Percentiles rank a stretch among this genome's conserved stretches.
These are phyloP conservation scores for Bimastos eiseni DNA, from an alignment of 2,888 invertebrate species.

Conservation along the genomic window DNA sequence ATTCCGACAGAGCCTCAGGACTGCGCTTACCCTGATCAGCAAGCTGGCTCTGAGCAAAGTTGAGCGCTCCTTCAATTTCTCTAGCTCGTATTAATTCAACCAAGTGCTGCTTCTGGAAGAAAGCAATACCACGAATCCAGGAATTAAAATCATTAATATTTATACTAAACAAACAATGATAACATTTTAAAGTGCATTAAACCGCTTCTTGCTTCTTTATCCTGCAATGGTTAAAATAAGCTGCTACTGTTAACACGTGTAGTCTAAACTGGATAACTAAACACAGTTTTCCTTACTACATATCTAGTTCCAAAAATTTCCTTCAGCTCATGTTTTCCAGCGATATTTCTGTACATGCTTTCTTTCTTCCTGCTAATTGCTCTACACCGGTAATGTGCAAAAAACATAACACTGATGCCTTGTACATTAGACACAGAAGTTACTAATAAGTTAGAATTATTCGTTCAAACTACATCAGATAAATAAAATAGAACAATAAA, in stretches of 20 bases:
- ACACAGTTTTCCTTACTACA: too few relatives aligned
- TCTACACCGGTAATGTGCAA: neutral
- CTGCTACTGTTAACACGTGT: too few relatives aligned
- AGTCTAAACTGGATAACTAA: too few relatives aligned
- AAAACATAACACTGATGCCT: neutral
- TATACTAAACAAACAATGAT: neutral
- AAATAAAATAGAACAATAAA: neutral
- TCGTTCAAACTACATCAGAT: neutral
- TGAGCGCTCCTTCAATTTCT: conserved; percentile 23
- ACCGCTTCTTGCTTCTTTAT: neutral
- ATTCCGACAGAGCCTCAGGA: conserved; percentile 4
- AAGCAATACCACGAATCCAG: neutral
- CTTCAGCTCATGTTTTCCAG: too few relatives aligned
- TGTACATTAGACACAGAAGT: too few relatives aligned
- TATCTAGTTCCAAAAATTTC: too few relatives aligned
- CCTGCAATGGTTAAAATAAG: neutral
- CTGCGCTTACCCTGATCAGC: conserved; percentile 16
- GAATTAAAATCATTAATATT: neutral
- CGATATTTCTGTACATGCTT: too few relatives aligned
- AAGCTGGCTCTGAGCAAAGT: conserved; percentile 23
- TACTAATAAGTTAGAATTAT: too few relatives aligned
- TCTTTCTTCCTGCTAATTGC: neutral
- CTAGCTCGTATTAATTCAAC: conserved; percentile 7
- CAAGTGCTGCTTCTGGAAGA: conserved; percentile 22
- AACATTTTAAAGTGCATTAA: neutral